These are phyloP conservation scores for Gerris lacustris DNA, from an alignment of 2,888 invertebrate genomes.

Conservation along the genomic window DNA sequence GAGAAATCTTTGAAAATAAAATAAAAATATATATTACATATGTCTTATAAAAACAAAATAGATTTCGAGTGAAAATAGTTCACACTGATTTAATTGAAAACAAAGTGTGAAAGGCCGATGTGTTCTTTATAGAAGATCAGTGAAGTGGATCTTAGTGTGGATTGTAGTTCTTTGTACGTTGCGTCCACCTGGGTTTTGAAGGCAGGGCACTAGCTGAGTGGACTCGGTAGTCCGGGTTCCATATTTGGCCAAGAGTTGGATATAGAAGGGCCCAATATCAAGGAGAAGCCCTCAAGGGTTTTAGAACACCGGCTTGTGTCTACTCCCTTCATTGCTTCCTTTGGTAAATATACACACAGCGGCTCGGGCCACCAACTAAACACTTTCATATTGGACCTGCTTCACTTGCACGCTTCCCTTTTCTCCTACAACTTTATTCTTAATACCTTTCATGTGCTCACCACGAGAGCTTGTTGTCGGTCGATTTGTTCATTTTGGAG, in stretches of 20 bases:
- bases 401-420: no score
- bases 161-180: not conserved
- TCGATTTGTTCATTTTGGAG: no score
- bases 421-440: no score
- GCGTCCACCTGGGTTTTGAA: not conserved
- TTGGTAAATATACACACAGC: conserved; percentile 1
- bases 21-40: no score
- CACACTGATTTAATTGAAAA: no score
- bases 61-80: no score
- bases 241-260: not conserved
- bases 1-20: no score
- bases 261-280: not conserved
- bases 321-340: conserved; percentile 2
- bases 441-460: no score
- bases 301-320: not conserved
- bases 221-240: not conserved
- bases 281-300: not conserved
- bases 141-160: not conserved
- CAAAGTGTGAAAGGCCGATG: not conserved
- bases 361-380: not conserved
- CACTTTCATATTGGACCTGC: no score
- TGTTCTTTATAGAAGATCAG: not conserved
- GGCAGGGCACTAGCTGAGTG: not conserved
- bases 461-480: no score
- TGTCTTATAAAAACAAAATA: no score